Conservation (phyloP, 2,888 invertebrate genomes). For the Unio delphinus region DNA sequence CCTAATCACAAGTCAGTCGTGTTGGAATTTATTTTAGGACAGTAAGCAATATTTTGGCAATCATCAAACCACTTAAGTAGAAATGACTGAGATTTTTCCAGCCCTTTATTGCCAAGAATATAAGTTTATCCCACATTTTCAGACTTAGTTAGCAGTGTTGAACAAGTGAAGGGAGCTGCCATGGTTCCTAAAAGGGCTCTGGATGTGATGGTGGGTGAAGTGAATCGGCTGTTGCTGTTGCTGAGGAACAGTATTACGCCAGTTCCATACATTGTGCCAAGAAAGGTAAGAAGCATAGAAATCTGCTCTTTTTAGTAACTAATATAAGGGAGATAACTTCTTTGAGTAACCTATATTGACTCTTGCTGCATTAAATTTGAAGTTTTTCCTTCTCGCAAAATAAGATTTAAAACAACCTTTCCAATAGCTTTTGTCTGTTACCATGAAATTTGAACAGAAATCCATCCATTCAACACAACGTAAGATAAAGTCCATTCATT, state of each 20-base stretch:
- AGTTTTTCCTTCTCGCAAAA: too few relatives aligned
- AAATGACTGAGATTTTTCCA: not conserved
- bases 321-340: too few relatives aligned
- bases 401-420: too few relatives aligned
- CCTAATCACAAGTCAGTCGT: too few relatives aligned
- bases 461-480: too few relatives aligned
- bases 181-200: constrained; percentile 92
- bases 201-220: constrained; percentile 97
- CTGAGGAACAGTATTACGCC: constrained; percentile 90
- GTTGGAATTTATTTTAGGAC: too few relatives aligned
- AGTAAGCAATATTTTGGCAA: not conserved
- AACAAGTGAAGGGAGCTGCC: constrained; percentile 95
- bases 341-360: too few relatives aligned
- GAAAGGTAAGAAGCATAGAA: constrained; percentile 78
- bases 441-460: too few relatives aligned
- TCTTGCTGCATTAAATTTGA: too few relatives aligned
- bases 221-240: constrained; percentile 90
- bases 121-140: constrained; percentile 2
- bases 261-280: constrained; percentile 93
- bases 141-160: constrained; percentile 81
- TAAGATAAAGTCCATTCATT: too few relatives aligned
- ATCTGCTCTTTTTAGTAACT: too few relatives aligned
- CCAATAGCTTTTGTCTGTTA: too few relatives aligned
- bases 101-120: not conserved
- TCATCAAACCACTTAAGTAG: not conserved